Conservation (phyloP, 2,113 vertebrate species). For the Atractosteus spatula region DNA sequence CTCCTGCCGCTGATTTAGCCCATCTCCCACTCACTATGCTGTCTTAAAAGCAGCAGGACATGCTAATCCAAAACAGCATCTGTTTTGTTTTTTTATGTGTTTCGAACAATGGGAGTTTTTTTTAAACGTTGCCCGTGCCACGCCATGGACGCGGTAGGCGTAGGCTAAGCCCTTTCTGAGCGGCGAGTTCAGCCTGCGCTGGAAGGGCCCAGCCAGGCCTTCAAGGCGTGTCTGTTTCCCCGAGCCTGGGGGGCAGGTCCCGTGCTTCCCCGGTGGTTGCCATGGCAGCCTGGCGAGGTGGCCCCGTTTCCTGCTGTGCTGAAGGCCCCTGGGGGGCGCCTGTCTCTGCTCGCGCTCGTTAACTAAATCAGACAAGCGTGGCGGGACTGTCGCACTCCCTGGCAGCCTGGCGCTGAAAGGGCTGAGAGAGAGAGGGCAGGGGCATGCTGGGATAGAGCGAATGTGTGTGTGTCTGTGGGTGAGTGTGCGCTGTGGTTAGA, state of each 20-base stretch:
- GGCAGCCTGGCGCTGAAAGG: conserved; percentile 8
- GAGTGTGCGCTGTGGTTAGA: neutral
- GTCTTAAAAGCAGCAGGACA: no score
- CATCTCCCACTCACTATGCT: no score
- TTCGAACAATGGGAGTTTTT: no score
- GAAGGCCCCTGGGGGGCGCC: conserved; percentile 32
- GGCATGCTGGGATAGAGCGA: conserved; percentile 6
- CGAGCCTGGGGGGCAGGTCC: conserved; percentile 33
- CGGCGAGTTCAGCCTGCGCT: neutral
- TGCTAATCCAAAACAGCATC: no score
- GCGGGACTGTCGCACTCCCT: conserved; percentile 33
- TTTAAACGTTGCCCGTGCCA: no score
- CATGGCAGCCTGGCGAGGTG: conserved; percentile 48
- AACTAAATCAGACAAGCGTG: conserved; percentile 49
- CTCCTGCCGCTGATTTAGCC: no score
- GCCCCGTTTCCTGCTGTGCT: conserved; percentile 40
- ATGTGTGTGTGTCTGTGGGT: conserved; percentile 3
- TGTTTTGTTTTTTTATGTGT: no score
- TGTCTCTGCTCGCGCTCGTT: conserved; percentile 26
- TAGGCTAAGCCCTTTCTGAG: neutral
- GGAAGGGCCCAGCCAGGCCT: neutral
- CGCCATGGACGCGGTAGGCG: no score
- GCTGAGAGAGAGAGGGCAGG: conserved; percentile 2
- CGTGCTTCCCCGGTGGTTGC: conserved; percentile 44
- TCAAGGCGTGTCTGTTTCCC: conserved; percentile 15